These are phyloP conservation scores for Spinus olivaceus DNA, from an alignment of 2,797 vertebrate species.

Conservation along the genomic window DNA sequence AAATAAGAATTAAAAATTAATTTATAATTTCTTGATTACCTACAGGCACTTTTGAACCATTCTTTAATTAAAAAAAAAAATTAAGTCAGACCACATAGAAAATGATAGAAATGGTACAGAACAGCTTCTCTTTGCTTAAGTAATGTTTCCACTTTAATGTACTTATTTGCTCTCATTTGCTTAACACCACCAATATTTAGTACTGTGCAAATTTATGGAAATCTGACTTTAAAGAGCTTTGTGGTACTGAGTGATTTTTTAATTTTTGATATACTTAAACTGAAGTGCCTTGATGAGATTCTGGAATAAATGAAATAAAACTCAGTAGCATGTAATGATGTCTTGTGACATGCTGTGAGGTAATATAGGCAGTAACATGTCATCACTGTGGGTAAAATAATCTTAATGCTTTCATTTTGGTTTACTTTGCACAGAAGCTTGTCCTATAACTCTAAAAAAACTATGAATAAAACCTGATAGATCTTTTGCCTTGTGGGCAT, in stretches of 20 bases:
- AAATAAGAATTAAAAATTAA: conserved; percentile 58
- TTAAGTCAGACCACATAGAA: not conserved
- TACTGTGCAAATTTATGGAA: conserved; percentile 55
- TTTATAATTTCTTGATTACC: conserved; percentile 52
- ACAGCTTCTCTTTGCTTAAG: conserved; percentile 30
- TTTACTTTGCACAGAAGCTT: not conserved
- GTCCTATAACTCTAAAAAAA: not conserved
- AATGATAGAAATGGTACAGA: not conserved
- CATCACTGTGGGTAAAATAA: not conserved
- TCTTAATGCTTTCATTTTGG: not conserved
- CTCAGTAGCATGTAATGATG: not conserved
- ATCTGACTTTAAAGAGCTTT: conserved; percentile 61
- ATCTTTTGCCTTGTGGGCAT: not conserved
- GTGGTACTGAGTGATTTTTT: not conserved
- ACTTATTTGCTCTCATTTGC: conserved; percentile 60
- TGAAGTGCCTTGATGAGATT: conserved; percentile 20
- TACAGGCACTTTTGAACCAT: conserved; percentile 23
- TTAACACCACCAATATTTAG: conserved; percentile 41
- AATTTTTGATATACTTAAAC: conserved; percentile 14
- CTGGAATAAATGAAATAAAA: conserved; percentile 30
- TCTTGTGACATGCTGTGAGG: conserved; percentile 18
- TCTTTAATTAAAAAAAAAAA: conserved; percentile 41
- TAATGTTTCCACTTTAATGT: conserved; percentile 57
- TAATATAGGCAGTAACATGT: not conserved
- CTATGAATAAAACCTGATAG: not conserved